These are phyloP conservation scores for Boleophthalmus pectinirostris DNA, from an alignment of 2,113 vertebrate genomes.

Conservation along the genomic window DNA sequence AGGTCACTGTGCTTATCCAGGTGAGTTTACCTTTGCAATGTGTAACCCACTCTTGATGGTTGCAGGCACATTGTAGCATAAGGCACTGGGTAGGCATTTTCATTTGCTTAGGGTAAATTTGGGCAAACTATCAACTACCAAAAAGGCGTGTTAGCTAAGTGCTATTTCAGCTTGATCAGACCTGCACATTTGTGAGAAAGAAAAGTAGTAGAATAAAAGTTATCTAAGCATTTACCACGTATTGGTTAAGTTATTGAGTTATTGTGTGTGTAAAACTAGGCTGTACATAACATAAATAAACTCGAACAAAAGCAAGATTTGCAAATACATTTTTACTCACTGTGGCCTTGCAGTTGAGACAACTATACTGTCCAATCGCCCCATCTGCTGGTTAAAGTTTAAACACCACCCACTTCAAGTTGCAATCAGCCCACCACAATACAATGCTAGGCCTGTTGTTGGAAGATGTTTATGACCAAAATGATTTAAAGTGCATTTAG, in stretches of 20 bases:
- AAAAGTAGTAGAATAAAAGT: not conserved
- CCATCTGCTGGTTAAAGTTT: not conserved
- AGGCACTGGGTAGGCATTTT: too few species aligned
- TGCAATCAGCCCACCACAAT: not conserved
- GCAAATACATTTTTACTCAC: too few species aligned
- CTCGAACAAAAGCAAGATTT: too few species aligned
- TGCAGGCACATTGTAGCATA: not conserved
- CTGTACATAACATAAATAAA: not conserved
- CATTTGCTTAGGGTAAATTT: too few species aligned
- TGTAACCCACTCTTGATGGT: not conserved
- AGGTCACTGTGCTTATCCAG: slow-evolving; percentile 36
- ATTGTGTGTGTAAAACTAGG: not conserved
- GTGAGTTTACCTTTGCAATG: slow-evolving; percentile 44
- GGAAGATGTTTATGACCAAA: not conserved
- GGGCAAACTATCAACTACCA: not conserved
- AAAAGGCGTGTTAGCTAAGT: not conserved
- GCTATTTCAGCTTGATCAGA: not conserved
- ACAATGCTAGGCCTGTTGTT: not conserved
- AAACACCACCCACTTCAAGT: not conserved
- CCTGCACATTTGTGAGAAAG: not conserved
- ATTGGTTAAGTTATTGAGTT: not conserved
- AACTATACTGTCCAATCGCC: not conserved
- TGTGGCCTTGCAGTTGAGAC: not conserved
- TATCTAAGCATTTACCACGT: too few species aligned
- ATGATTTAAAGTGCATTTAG: not conserved